These are phyloP conservation scores for Cydia strobilella DNA, from an alignment of 1,140 invertebrate species.

Conservation along the genomic window DNA sequence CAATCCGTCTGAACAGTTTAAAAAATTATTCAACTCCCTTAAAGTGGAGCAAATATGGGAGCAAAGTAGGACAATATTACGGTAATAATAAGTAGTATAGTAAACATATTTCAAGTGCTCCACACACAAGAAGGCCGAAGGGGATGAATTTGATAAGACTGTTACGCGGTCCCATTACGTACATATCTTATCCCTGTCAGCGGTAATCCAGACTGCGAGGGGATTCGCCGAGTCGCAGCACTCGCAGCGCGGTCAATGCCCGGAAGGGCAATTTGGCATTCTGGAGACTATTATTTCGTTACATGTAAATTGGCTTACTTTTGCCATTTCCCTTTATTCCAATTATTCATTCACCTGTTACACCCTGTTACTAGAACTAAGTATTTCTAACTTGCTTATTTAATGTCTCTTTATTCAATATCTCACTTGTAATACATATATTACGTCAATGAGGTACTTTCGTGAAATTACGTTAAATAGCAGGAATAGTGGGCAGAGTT, in stretches of 20 bases:
- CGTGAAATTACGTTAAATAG: too few relatives aligned
- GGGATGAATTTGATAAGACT: slow-evolving; percentile 27
- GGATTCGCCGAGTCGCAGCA: neutral
- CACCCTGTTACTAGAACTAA: too few relatives aligned
- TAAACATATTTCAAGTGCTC: too few relatives aligned
- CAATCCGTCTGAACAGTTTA: too few relatives aligned
- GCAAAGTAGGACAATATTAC: too few relatives aligned
- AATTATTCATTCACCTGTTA: neutral
- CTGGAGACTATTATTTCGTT: slow-evolving; percentile 1
- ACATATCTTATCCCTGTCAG: slow-evolving; percentile 30
- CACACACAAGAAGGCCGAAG: neutral
- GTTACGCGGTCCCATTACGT: slow-evolving; percentile 23
- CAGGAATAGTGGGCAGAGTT: too few relatives aligned
- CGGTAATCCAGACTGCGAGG: slow-evolving; percentile 26
- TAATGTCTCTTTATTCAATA: too few relatives aligned
- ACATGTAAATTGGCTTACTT: neutral
- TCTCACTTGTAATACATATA: too few relatives aligned
- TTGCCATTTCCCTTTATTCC: neutral
- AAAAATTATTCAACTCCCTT: too few relatives aligned
- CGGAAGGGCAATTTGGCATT: slow-evolving; percentile 5
- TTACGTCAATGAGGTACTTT: too few relatives aligned
- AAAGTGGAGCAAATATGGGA: too few relatives aligned
- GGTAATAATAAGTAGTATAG: neutral
- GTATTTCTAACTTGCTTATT: too few relatives aligned
- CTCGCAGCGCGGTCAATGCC: slow-evolving; percentile 11